phyloP scores from a whole-genome alignment of 2,888 invertebrate species.

The Lampropteryx suffumata region DNA sequence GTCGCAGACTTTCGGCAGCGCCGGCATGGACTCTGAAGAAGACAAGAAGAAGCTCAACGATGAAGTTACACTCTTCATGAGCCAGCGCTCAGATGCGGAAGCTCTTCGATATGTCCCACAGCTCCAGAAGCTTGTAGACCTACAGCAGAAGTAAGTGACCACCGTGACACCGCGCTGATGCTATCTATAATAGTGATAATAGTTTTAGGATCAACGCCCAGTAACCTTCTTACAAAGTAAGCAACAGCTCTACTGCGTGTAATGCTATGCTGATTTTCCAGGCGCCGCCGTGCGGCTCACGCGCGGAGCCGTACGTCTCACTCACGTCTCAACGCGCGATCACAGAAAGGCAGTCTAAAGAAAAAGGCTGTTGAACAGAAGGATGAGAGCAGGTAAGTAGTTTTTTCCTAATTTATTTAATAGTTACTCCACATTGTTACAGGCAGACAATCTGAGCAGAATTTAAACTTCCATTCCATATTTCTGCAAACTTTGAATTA shows the following conservation, averaged over 20 bases:
- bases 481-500: too few species aligned
- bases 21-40: conserved; percentile 50
- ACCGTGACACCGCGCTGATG: too few species aligned
- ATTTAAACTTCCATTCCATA: too few species aligned
- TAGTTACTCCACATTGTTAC: background rate
- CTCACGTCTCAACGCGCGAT: conserved; percentile 21
- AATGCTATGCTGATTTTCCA: conserved; percentile 30
- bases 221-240: too few species aligned
- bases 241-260: too few species aligned
- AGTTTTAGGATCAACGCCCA: too few species aligned
- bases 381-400: conserved; percentile 38
- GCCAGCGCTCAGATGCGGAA: conserved; percentile 56
- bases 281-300: conserved; percentile 52
- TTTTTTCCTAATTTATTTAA: background rate
- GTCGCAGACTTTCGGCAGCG: conserved; percentile 20
- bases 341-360: conserved; percentile 10
- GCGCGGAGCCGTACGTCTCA: conserved; percentile 47
- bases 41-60: conserved; percentile 57
- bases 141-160: conserved; percentile 53
- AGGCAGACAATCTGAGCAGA: too few species aligned
- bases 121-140: conserved; percentile 50
- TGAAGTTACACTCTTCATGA: conserved; percentile 56
- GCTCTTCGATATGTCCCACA: conserved; percentile 54
- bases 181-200: too few species aligned
- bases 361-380: conserved; percentile 43